Conservation (phyloP, 2,113 vertebrate species). For the Ursus arctos region DNA sequence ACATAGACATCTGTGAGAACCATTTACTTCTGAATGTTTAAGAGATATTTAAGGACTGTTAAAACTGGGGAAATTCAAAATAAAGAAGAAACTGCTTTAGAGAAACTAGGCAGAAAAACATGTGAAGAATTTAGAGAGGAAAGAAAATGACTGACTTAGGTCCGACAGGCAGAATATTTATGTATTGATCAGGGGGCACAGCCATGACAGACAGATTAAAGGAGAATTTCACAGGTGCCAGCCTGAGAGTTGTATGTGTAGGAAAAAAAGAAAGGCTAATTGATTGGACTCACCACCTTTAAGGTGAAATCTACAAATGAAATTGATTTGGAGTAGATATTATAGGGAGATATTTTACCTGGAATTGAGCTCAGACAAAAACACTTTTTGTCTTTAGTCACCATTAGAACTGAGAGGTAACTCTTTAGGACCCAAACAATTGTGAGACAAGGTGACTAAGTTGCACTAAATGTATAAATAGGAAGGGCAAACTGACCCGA, state of each 20-base stretch:
- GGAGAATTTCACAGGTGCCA: not conserved
- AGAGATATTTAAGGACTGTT: not conserved
- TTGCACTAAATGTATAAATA: not conserved
- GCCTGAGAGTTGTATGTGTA: not conserved
- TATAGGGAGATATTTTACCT: not conserved
- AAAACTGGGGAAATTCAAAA: not conserved
- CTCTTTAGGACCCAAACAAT: not conserved
- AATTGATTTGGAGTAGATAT: not conserved
- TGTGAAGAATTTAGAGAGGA: not conserved
- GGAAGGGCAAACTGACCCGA: not conserved
- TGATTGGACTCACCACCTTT: not conserved
- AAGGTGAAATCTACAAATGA: not conserved
- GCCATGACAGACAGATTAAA: not conserved
- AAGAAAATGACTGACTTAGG: not conserved
- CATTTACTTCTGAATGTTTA: not conserved
- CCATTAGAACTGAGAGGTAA: not conserved
- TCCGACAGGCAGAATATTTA: not conserved
- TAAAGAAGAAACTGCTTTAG: not conserved
- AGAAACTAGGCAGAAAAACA: not conserved
- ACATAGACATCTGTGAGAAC: not conserved
- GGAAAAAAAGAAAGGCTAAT: not conserved
- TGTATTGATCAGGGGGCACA: not conserved
- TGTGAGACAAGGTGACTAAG: not conserved
- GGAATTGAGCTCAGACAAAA: conserved; percentile 2
- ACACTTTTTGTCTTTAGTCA: not conserved